Conservation (phyloP, 2,888 invertebrate species). For the Myopa testacea region DNA sequence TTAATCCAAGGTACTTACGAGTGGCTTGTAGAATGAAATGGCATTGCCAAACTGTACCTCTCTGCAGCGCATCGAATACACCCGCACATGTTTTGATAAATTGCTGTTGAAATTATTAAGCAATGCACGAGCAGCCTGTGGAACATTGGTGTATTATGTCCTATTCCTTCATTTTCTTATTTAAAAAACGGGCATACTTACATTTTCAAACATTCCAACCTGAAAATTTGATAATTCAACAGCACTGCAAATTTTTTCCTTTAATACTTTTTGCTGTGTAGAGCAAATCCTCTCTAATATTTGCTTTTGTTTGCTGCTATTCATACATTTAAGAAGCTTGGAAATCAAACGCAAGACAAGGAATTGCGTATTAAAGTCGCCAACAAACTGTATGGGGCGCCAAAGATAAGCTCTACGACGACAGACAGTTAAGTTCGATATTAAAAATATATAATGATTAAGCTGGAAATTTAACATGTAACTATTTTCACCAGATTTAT, state of each 20-base stretch:
- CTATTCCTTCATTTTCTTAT: neutral
- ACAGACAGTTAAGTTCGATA: neutral
- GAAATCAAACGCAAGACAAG: conserved; percentile 48
- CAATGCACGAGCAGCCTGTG: conserved; percentile 49
- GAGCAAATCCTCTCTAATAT: conserved; percentile 37
- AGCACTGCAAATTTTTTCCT: conserved; percentile 37
- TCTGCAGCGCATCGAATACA: conserved; percentile 52
- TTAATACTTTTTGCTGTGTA: conserved; percentile 16
- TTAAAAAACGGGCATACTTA: conserved; percentile 27
- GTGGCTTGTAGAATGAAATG: conserved; percentile 47
- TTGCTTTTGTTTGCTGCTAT: conserved; percentile 33
- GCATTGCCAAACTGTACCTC: conserved; percentile 44
- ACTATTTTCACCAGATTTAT: neutral
- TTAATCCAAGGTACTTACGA: conserved; percentile 44
- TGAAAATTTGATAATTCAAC: conserved; percentile 41
- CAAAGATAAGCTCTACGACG: conserved; percentile 50
- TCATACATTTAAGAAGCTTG: conserved; percentile 46
- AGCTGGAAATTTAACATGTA: too few relatives aligned
- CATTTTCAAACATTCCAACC: conserved; percentile 48
- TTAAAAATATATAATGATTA: neutral
- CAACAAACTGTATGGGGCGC: conserved; percentile 52
- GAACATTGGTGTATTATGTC: conserved; percentile 5
- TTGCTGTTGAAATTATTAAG: conserved; percentile 53
- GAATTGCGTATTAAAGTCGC: conserved; percentile 53
- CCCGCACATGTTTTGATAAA: conserved; percentile 43